These are phyloP conservation scores for Diadumene lineata DNA, from an alignment of 92 coral and sea anemone species.

Conservation along the genomic window DNA sequence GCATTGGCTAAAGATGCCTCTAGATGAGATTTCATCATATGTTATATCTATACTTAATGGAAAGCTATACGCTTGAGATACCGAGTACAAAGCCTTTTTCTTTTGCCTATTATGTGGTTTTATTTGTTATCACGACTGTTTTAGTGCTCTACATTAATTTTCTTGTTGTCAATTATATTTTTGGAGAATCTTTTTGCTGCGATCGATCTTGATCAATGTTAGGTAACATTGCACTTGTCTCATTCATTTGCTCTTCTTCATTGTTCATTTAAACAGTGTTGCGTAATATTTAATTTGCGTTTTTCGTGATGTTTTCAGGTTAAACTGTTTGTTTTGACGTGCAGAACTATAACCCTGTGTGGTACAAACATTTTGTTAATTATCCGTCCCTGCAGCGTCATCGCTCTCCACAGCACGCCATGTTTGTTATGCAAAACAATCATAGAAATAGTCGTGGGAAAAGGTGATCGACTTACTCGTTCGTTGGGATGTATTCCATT, in stretches of 20 bases:
- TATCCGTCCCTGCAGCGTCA: conserved; percentile 8
- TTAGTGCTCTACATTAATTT: too few relatives aligned
- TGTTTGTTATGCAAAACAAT: conserved; percentile 18
- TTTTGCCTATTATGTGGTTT: conserved; percentile 7
- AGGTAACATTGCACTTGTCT: too few relatives aligned
- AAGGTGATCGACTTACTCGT: conserved; percentile 3
- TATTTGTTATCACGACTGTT: background rate
- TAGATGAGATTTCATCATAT: background rate
- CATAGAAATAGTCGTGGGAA: conserved; percentile 16
- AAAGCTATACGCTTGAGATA: background rate
- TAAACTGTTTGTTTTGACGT: background rate
- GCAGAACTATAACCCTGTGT: conserved; percentile 2
- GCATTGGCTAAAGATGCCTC: background rate
- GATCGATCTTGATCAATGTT: too few relatives aligned
- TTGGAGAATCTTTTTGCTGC: too few relatives aligned
- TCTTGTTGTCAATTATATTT: too few relatives aligned
- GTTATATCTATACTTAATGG: background rate
- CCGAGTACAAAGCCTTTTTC: conserved; percentile 8
- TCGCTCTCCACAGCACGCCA: conserved; percentile 16
- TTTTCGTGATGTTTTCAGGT: conserved; percentile 7
- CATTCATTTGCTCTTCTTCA: too few relatives aligned
- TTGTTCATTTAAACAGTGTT: background rate
- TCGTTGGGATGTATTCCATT: background rate
- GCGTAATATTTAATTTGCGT: background rate
- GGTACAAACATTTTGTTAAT: conserved; percentile 15